Conservation (phyloP, 2,888 invertebrate genomes). For the Mesochorus sp. region DNA sequence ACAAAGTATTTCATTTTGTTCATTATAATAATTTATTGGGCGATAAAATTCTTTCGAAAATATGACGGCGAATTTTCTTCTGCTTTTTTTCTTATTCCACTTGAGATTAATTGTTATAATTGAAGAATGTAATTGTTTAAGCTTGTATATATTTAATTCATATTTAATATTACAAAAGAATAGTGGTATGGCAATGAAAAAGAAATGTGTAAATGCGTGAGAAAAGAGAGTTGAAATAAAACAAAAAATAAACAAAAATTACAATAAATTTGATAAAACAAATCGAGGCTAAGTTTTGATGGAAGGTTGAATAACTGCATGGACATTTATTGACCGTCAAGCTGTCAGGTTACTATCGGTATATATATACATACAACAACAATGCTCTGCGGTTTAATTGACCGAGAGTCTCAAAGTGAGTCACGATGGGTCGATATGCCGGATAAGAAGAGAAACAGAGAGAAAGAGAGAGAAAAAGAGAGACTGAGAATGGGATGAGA, state of each 20-base stretch:
- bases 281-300: neutral
- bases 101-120: too few species aligned
- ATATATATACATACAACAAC: neutral
- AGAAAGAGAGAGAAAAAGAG: neutral
- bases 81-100: too few species aligned
- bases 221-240: neutral
- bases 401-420: constrained; percentile 40
- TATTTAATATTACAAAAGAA: too few species aligned
- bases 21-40: too few species aligned
- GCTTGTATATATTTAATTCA: too few species aligned
- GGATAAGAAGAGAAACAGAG: neutral
- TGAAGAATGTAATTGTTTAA: too few species aligned
- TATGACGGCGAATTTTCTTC: too few species aligned
- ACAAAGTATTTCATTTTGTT: too few species aligned
- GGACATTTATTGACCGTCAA: constrained; percentile 28
- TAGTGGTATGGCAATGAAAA: neutral
- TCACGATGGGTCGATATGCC: constrained; percentile 15
- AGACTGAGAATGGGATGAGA: neutral
- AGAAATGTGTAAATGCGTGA: neutral
- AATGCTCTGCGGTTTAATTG: constrained; percentile 44
- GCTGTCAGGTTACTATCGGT: neutral
- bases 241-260: neutral
- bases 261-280: neutral
- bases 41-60: too few species aligned
- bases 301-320: constrained; percentile 23